A percentile compares a stretch with the other conserved stretches of the same genome.
These are phyloP conservation scores for Suncus etruscus DNA, from an alignment of 2,113 vertebrate genomes.

Conservation along the genomic window DNA sequence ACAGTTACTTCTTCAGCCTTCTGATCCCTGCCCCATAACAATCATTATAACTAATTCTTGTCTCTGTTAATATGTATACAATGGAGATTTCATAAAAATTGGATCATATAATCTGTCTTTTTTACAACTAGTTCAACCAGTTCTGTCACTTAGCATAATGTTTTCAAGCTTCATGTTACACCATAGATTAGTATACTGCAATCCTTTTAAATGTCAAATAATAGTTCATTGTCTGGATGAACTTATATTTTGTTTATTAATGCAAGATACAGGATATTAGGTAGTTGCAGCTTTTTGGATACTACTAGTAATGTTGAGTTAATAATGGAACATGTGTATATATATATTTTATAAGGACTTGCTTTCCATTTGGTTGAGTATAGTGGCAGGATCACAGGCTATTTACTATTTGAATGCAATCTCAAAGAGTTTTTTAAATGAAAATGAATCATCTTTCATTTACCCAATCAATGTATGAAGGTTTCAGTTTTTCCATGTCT, in stretches of 20 bases:
- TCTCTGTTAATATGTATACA: background rate
- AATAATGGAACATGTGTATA: background rate
- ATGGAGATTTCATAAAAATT: background rate
- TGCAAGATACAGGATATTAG: background rate
- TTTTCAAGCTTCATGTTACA: background rate
- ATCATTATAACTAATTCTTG: background rate
- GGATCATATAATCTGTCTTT: background rate
- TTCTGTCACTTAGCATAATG: slow-evolving; percentile 14
- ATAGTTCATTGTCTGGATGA: background rate
- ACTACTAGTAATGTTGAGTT: background rate
- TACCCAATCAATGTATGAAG: background rate
- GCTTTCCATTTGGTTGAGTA: background rate
- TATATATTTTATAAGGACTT: background rate
- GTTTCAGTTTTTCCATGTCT: slow-evolving; percentile 13
- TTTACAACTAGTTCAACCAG: background rate
- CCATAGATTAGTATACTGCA: background rate
- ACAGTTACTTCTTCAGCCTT: background rate
- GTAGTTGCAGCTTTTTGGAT: slow-evolving; percentile 17
- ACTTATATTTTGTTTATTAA: background rate
- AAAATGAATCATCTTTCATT: background rate
- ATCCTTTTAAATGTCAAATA: slow-evolving; percentile 41
- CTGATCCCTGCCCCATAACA: background rate
- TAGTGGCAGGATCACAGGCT: background rate
- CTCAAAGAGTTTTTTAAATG: slow-evolving; percentile 16
- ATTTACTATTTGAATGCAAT: slow-evolving; percentile 12